phyloP scores from a whole-genome alignment of 2,797 vertebrate genomes.

The Carapus acus region DNA sequence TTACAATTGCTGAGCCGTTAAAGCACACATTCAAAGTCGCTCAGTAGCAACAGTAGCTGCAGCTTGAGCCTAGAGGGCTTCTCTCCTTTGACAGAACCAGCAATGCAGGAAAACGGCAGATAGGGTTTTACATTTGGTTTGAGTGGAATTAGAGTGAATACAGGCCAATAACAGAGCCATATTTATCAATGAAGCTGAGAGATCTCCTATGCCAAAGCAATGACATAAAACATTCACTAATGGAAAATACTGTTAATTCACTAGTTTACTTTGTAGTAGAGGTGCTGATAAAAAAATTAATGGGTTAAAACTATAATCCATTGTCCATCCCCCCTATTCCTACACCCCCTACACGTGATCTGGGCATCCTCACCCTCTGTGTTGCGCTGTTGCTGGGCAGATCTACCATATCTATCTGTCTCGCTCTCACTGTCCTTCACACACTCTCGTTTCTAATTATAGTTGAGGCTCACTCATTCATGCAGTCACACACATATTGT shows the following conservation, averaged over 20 bases:
- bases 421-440: slow-evolving; percentile 38
- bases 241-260: slow-evolving; percentile 20
- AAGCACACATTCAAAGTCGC: too few relatives aligned
- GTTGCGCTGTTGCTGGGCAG: slow-evolving; percentile 66
- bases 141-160: neutral
- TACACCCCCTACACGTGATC: slow-evolving; percentile 26
- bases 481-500: slow-evolving; percentile 29
- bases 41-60: too few relatives aligned
- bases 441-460: slow-evolving; percentile 54
- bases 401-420: slow-evolving; percentile 33
- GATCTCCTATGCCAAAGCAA: neutral
- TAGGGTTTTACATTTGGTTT: too few relatives aligned
- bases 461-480: slow-evolving; percentile 33
- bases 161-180: too few relatives aligned
- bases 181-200: neutral
- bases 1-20: too few relatives aligned
- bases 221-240: slow-evolving; percentile 7
- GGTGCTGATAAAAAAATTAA: slow-evolving; percentile 33
- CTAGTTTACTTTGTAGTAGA: slow-evolving; percentile 11
- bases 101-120: too few relatives aligned
- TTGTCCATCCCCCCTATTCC: slow-evolving; percentile 29
- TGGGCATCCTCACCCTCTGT: slow-evolving; percentile 41
- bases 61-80: too few relatives aligned
- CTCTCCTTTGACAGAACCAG: too few relatives aligned
- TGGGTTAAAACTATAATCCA: slow-evolving; percentile 20